Percentiles rank a stretch among this genome's conserved stretches.
phyloP scores from a whole-genome alignment of 2,888 invertebrate genomes.

The Baccha elongata region DNA sequence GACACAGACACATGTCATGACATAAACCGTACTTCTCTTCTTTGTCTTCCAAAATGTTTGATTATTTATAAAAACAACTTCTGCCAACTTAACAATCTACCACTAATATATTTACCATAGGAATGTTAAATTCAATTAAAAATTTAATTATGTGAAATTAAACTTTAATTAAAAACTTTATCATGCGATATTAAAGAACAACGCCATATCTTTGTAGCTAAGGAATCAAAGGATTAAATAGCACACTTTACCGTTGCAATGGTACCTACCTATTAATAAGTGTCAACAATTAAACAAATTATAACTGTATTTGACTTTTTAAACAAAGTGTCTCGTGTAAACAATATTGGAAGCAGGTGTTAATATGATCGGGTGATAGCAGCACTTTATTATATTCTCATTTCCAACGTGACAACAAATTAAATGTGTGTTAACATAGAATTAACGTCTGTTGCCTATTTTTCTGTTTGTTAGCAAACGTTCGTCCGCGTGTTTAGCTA shows the following conservation, averaged over 20 bases:
- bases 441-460: neutral
- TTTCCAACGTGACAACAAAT: slow-evolving; percentile 26
- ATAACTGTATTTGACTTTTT: slow-evolving; percentile 1
- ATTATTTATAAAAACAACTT: slow-evolving; percentile 1
- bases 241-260: neutral
- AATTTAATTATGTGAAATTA: neutral
- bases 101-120: neutral
- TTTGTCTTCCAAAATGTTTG: neutral
- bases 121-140: slow-evolving; percentile 20
- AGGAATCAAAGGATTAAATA: neutral
- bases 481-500: slow-evolving; percentile 4
- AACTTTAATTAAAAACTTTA: neutral
- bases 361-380: slow-evolving; percentile 2
- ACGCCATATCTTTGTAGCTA: slow-evolving; percentile 16
- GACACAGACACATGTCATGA: neutral
- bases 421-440: slow-evolving; percentile 8
- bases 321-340: neutral
- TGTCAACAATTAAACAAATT: slow-evolving; percentile 10
- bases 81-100: neutral
- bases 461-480: neutral
- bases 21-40: neutral
- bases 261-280: neutral
- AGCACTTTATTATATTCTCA: slow-evolving; percentile 17
- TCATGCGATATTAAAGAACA: neutral
- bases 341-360: slow-evolving; percentile 10